Conservation (phyloP, 2,113 vertebrate species). For the Mus pahari region DNA sequence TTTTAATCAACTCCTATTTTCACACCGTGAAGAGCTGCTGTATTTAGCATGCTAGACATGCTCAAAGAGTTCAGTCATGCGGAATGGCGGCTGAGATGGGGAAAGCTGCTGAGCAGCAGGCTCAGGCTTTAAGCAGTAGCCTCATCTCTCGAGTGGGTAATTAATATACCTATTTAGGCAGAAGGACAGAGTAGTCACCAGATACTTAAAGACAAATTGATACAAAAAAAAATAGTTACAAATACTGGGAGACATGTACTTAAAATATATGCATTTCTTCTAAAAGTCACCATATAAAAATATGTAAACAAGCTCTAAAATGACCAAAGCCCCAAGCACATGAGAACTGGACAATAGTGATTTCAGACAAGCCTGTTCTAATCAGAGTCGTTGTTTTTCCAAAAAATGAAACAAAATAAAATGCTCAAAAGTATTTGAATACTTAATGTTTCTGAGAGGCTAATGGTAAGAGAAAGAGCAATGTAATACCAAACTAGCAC, state of each 20-base stretch:
- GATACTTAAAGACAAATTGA: slow-evolving; percentile 23
- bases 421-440: background rate
- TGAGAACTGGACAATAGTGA: background rate
- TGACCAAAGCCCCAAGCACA: background rate
- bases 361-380: background rate
- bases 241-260: slow-evolving; percentile 16
- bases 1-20: slow-evolving; percentile 74
- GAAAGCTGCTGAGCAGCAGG: slow-evolving; percentile 12
- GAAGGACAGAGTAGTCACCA: slow-evolving; percentile 34
- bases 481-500: slow-evolving; percentile 18
- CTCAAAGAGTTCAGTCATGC: slow-evolving; percentile 73
- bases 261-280: slow-evolving; percentile 58
- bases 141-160: slow-evolving; percentile 39
- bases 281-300: slow-evolving; percentile 52
- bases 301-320: slow-evolving; percentile 55
- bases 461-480: background rate
- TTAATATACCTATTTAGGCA: slow-evolving; percentile 38
- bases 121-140: slow-evolving; percentile 35
- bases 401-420: background rate
- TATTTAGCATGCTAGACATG: slow-evolving; percentile 65
- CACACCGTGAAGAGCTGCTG: slow-evolving; percentile 58
- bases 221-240: slow-evolving; percentile 30
- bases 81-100: slow-evolving; percentile 32
- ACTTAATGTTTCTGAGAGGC: slow-evolving; percentile 7
- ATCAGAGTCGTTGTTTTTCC: background rate